phyloP scores from a whole-genome alignment of 1,140 invertebrate genomes.

The Drosophila ambigua region DNA sequence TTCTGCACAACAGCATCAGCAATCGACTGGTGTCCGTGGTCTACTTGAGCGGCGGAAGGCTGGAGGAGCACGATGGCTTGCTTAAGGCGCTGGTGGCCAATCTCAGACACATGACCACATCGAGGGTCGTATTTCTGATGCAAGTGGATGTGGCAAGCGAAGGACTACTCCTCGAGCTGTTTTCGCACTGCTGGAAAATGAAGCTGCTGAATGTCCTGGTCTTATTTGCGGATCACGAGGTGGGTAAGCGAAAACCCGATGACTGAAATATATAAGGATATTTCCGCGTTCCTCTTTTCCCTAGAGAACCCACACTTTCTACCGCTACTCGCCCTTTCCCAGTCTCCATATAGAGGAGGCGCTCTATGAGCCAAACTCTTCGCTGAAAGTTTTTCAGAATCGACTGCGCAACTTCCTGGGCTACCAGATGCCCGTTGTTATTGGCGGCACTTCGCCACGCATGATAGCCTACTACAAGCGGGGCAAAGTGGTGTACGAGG shows the following conservation, averaged over 20 bases:
- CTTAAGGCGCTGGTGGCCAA: conserved; percentile 48
- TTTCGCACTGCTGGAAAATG: conserved; percentile 58
- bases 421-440: conserved; percentile 44
- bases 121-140: conserved; percentile 61
- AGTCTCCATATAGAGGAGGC: conserved; percentile 49
- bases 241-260: neutral
- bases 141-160: conserved; percentile 4
- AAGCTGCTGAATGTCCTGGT: conserved; percentile 67
- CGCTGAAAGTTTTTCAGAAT: conserved; percentile 43
- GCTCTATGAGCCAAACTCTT: neutral
- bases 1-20: conserved; percentile 40
- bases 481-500: conserved; percentile 47
- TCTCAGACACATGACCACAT: conserved; percentile 60
- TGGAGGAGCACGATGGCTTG: conserved; percentile 41
- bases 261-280: neutral
- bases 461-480: conserved; percentile 55
- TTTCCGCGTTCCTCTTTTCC: neutral
- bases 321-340: conserved; percentile 66
- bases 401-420: conserved; percentile 54
- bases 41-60: conserved; percentile 7
- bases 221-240: conserved; percentile 53
- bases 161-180: conserved; percentile 34
- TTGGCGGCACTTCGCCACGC: conserved; percentile 62
- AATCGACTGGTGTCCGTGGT: conserved; percentile 42
- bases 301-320: conserved; percentile 46